phyloP scores from a whole-genome alignment of 1,140 invertebrate genomes.

The Sarcophaga peregrina region DNA sequence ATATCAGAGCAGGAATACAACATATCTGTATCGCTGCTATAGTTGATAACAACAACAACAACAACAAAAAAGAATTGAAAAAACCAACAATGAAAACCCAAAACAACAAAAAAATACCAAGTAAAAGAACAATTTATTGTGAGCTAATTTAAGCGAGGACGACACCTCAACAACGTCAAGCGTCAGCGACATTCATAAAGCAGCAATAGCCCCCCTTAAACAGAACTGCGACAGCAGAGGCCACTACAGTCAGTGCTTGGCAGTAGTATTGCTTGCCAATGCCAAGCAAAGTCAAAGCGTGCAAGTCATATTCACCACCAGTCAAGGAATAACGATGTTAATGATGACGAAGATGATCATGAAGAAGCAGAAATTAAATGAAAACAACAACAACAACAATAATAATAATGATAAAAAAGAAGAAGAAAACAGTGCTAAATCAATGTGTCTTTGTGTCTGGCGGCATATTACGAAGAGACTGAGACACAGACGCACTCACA shows the following conservation, averaged over 20 bases:
- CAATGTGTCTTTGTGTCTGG: conserved; percentile 48
- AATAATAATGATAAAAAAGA: not conserved
- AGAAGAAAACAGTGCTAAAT: conserved; percentile 65
- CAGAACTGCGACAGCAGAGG: no score
- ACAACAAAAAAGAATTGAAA: no score
- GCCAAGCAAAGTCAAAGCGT: not conserved
- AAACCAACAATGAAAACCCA: no score
- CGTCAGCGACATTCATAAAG: not conserved
- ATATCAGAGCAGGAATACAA: no score
- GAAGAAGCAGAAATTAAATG: no score
- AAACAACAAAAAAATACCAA: not conserved
- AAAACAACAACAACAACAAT: no score
- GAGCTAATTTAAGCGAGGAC: conserved; percentile 65
- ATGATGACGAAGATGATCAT: no score
- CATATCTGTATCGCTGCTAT: no score
- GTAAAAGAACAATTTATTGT: conserved; percentile 42
- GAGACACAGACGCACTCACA: not conserved
- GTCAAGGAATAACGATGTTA: not conserved
- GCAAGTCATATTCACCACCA: conserved; percentile 10
- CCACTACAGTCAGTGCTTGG: no score
- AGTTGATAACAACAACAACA: no score
- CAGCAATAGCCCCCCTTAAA: not conserved
- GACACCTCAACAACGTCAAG: conserved; percentile 58
- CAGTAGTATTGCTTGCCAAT: no score
- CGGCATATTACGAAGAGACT: conserved; percentile 17